Percentiles rank a stretch among this genome's conserved stretches.
phyloP scores from a whole-genome alignment of 2,797 vertebrate genomes.

The Huso huso region DNA sequence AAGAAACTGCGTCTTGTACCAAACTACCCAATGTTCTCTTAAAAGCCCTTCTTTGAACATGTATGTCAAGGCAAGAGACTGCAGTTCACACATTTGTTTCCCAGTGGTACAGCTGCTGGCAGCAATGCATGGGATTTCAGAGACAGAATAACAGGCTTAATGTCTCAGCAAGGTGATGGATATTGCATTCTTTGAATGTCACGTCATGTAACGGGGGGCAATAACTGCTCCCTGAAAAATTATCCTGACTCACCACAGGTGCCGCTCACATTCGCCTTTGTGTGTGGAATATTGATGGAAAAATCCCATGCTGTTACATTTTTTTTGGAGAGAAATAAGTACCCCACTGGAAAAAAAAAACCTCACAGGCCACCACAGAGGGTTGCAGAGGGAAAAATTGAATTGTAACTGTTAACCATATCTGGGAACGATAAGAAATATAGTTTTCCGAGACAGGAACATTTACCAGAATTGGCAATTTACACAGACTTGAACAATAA shows the following conservation, averaged over 20 bases:
- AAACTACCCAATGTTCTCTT: slow-evolving; percentile 15
- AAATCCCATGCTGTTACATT: slow-evolving; percentile 18
- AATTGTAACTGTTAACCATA: background rate
- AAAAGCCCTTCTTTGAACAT: slow-evolving; percentile 24
- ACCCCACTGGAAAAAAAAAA: slow-evolving; percentile 20
- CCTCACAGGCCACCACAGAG: background rate
- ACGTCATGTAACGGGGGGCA: slow-evolving; percentile 38
- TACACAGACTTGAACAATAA: background rate
- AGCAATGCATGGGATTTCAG: slow-evolving; percentile 15
- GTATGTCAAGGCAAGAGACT: slow-evolving; percentile 8
- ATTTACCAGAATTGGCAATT: background rate
- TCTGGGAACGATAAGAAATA: background rate
- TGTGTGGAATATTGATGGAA: slow-evolving; percentile 30
- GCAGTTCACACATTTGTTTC: background rate
- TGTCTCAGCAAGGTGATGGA: slow-evolving; percentile 35
- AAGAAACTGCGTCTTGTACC: slow-evolving; percentile 25
- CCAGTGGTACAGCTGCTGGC: slow-evolving; percentile 3
- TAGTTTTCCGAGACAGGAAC: background rate
- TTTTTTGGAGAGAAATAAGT: slow-evolving; percentile 20
- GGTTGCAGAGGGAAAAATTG: background rate
- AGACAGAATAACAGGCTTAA: slow-evolving; percentile 40
- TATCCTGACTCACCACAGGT: slow-evolving; percentile 34
- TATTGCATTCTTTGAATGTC: slow-evolving; percentile 50
- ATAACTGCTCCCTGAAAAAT: slow-evolving; percentile 33
- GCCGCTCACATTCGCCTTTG: slow-evolving; percentile 31